Conservation (phyloP, 1,140 invertebrate genomes). For the Pectinophora gossypiella region DNA sequence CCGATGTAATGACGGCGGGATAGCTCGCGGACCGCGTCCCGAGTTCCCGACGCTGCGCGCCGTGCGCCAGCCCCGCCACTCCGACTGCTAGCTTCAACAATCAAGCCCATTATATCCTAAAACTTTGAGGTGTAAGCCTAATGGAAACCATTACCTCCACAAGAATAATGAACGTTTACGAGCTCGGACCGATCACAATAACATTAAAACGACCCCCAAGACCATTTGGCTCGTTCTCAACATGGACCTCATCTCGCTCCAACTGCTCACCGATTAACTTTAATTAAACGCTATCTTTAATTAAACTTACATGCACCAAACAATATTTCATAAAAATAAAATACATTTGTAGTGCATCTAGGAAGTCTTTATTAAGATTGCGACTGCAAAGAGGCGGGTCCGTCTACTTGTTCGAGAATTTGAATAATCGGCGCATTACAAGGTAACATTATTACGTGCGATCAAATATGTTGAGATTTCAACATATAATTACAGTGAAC, state of each 20-base stretch:
- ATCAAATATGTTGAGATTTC: constrained; percentile 29
- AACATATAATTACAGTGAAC: constrained; percentile 22
- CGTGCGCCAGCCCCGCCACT: neutral
- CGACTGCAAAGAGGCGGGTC: constrained; percentile 64
- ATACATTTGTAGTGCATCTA: constrained; percentile 54
- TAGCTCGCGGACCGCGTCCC: constrained; percentile 23
- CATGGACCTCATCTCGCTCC: constrained; percentile 38
- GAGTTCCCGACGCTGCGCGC: neutral
- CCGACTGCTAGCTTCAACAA: neutral
- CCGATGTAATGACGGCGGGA: constrained; percentile 52
- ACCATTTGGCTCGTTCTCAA: constrained; percentile 13
- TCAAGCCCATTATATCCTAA: neutral
- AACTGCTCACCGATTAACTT: constrained; percentile 49
- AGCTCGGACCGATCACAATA: neutral
- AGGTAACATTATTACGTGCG: constrained; percentile 37
- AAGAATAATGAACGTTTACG: neutral
- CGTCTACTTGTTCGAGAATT: constrained; percentile 56
- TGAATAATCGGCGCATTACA: constrained; percentile 63
- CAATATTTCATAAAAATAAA: constrained; percentile 61
- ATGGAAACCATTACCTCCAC: neutral
- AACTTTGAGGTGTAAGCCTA: neutral
- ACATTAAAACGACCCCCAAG: constrained; percentile 7
- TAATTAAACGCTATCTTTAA: constrained; percentile 67
- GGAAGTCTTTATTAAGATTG: constrained; percentile 74
- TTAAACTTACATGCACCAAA: constrained; percentile 46